Conservation (phyloP, 1,140 invertebrate genomes). For the Bombus picipes region DNA sequence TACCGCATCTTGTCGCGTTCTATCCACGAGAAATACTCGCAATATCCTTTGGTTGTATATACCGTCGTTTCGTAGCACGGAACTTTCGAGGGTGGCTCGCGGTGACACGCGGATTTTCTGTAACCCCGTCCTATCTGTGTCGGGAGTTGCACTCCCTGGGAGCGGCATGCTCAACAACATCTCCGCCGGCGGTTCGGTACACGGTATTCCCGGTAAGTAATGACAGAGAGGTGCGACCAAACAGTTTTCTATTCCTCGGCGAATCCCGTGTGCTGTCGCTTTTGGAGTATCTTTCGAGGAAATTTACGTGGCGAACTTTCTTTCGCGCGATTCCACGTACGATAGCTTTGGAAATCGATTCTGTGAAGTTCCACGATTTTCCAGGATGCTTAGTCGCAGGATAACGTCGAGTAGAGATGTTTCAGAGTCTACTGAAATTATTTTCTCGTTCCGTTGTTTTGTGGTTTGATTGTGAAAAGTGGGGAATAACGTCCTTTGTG, state of each 20-base stretch:
- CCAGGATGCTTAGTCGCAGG: background rate
- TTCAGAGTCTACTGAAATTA: background rate
- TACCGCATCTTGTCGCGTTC: constrained; percentile 38
- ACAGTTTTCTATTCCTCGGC: background rate
- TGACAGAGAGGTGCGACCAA: background rate
- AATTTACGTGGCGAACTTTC: background rate
- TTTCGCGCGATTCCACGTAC: no score
- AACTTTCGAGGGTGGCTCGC: constrained; percentile 53
- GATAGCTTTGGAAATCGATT: background rate
- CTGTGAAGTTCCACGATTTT: background rate
- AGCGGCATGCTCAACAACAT: constrained; percentile 83
- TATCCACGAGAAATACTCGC: constrained; percentile 4
- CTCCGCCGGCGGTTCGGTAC: constrained; percentile 80
- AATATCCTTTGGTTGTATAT: constrained; percentile 5
- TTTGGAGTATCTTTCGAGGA: background rate
- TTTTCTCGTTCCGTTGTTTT: background rate
- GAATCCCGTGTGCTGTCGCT: background rate
- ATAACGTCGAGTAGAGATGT: background rate
- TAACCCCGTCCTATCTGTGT: constrained; percentile 63
- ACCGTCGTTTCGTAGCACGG: background rate
- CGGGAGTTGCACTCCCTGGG: constrained; percentile 78
- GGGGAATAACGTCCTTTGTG: background rate
- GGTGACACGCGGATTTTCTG: constrained; percentile 61
- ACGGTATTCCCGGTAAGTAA: constrained; percentile 81
- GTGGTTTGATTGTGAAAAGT: constrained; percentile 16